Base-by-base conservation (phyloP, 1,140 invertebrate species). In the Coelopa frigida region DNA sequence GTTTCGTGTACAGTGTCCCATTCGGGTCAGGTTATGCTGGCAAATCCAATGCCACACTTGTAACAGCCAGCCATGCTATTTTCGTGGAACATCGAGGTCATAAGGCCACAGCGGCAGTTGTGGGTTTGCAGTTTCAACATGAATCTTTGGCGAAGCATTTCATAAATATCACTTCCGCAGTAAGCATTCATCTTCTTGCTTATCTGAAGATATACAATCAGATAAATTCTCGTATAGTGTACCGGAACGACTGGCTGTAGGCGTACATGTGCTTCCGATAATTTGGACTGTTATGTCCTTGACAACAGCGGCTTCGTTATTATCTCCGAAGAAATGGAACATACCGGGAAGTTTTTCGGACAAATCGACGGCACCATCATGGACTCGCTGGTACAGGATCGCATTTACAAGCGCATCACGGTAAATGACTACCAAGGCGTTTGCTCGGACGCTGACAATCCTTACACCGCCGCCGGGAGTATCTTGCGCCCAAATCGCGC, bases 231-330 rank as follows among this genome's bases (percentile, higher is more conserved):
- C 24, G 2, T 73, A 35, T 59, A 89, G 86, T 89, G 86, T 59
- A 82, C 81, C 17, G 79, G 77, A 5, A 76, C 75, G 32, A 76
- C 75, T 7, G 72, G 73, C 24, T 90, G 87, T 58, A 84, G 82
- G 49, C 87, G 87, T 59, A 89, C 85, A 4, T 93, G 89, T 58
- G 85, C 84, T 23, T 87, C 86, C 10, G 83, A 85, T 49, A 84
- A 88, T 52, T 71, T 94, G 4, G 89, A 94, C 57, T 95, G 91
- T 65, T 94, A 91, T 63, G 83, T 96, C 10, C 70, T 94, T 29
- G 91, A 95, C 57, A 90, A 94, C 65, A 93, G 90, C 66, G 91
- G 91, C 8, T 95, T 93, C 66, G 84, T 94, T n/a, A 85, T 94
- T 23, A 81, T 93, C 20, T 92, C 89, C 4, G 89, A 94, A 67